phyloP scores from a whole-genome alignment of 2,797 vertebrate species.

The Spizella passerina region DNA sequence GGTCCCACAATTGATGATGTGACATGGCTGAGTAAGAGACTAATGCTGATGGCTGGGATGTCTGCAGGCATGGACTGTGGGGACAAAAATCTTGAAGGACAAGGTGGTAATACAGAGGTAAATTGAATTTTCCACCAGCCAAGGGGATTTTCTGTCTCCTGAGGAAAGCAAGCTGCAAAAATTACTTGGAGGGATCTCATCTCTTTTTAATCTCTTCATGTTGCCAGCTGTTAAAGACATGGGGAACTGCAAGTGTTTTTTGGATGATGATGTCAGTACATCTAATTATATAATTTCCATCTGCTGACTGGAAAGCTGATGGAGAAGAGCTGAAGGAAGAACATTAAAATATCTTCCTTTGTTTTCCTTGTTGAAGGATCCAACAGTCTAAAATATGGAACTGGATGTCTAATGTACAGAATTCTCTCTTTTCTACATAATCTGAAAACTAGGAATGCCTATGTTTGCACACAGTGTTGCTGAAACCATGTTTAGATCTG shows the following conservation, averaged over 20 bases:
- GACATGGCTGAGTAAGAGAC: not conserved
- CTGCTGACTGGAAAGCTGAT: constrained; percentile 12
- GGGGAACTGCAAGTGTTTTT: not conserved
- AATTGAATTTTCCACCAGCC: not conserved
- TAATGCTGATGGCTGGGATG: not conserved
- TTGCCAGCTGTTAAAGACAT: constrained; percentile 3
- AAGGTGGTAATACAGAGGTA: not conserved
- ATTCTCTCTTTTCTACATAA: not conserved
- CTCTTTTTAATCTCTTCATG: not conserved
- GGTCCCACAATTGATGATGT: rapidly evolving
- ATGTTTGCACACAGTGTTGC: not conserved
- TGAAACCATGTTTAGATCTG: not conserved
- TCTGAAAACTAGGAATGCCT: not conserved
- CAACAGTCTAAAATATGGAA: not conserved
- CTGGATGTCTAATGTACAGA: not conserved
- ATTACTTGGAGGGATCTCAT: not conserved
- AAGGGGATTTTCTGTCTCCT: not conserved
- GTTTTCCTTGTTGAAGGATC: not conserved
- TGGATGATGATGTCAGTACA: not conserved
- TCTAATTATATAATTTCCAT: constrained; percentile 32
- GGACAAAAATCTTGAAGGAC: not conserved
- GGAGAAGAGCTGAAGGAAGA: not conserved
- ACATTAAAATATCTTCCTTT: not conserved
- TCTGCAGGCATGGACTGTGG: too few species aligned
- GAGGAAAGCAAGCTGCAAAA: not conserved